Base-by-base conservation (phyloP, 2,113 vertebrate species). In the Phaethornis superciliosus region DNA sequence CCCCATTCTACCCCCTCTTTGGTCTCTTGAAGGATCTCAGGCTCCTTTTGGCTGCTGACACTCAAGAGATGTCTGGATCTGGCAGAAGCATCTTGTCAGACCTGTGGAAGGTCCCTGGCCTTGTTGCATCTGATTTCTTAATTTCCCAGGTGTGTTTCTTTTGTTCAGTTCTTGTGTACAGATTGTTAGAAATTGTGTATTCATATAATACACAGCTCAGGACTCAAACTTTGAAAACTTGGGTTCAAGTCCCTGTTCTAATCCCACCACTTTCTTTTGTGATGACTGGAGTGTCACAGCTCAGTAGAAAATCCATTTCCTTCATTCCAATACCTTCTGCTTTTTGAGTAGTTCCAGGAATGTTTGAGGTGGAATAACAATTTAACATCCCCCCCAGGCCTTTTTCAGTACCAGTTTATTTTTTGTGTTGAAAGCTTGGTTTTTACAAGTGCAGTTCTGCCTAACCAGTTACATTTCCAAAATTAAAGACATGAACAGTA, bases 11-110 rank as follows among this genome's bases (percentile, higher is more conserved):
- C 51, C 35, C 22, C 30, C 27, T 67, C 33, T 40, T 35, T 51
- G 9, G 67, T 22, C 33, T 67, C 26, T n/a, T 49, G 33, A 22
- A 67, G 23, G 22, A 35, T 35, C 32, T 72, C 40, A 17, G 27
- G 33, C 0, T 3, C 9, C 21, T 71, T 24, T 16, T 3, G 12
- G 54, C 16, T 12, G 1, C 8, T 68, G 47, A 22, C 33, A 10
- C 20, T 21, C 23, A 13, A 49, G 33, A 27, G 16, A 19, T 51
- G 42, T 14, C 3, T 62, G 23, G 14, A n/a, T 80, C 20, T 63
- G 27, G 47, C 62, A 51, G 55, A 81, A 74, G 54, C 12, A 11
- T 68, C 22, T 27, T 67, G 23, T 79, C 12, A 72, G 40, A n/a
- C 13, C 19, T 44, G 7, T 42, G 30, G 37, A 65, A 83, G 33